Base-by-base conservation (phyloP, 2,888 invertebrate genomes). In the Himalopsyche japonica region DNA sequence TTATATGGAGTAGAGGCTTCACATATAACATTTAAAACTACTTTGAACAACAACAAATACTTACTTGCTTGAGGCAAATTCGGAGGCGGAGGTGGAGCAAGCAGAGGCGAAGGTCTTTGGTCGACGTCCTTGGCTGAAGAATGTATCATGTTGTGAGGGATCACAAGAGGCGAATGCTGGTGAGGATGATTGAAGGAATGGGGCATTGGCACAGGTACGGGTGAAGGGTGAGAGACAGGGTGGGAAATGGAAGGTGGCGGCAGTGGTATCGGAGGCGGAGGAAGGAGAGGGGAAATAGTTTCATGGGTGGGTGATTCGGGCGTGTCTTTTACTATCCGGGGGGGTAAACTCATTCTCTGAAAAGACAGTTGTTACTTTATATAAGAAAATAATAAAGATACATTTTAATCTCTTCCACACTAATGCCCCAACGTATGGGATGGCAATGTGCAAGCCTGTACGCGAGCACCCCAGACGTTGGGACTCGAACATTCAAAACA, bases 21-120 rank as follows among this genome's bases (percentile, higher is more conserved):
- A 37, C 37, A 8, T 37, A 7, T 1, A 10, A 5, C 1, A 5
- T 37, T 10, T 37, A 8, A 37, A 37, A 37, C 10, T 10, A 37
- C 10, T 37, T 37, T 7, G 8, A 15, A 43, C 15, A 7, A 30
- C 3, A 77, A 37, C n/a, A 32, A 32, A 37, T 32, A 80, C 82
- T 70, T 30, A 84, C 84, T 32, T 30, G 81, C 27, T 48, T 82
- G 79, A 18, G 85, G 85, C 81, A 1, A 91, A 91, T 87, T 94
- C 1, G 95, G 94, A 76, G 93, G 92, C 3, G 94, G 91, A 0
- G 94, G 94, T 2, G 93, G 92, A 0, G 92, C 91, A 27, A 70
- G 12, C 27, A 70, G 27, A 30, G 92, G 82, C 30, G 90, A 87
- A 0, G 91, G 91, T 80, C 92, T 88, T 82, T 91, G 92, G 86